phyloP scores from a whole-genome alignment of 2,888 invertebrate species.

The Volucella zonaria region DNA sequence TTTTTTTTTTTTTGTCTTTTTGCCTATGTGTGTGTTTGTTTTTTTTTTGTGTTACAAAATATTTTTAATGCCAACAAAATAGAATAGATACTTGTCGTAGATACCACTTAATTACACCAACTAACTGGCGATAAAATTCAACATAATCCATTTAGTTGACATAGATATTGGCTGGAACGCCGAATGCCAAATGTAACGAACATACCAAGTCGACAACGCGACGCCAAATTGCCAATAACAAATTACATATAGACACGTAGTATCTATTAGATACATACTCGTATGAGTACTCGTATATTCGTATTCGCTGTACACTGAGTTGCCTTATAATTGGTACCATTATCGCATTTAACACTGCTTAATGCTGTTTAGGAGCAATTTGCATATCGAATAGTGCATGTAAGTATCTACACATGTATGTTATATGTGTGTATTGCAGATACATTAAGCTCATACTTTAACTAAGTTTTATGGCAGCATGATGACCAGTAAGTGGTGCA shows the following conservation, averaged over 20 bases:
- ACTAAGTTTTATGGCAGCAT: slow-evolving; percentile 39
- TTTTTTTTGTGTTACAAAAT: background rate
- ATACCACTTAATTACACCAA: slow-evolving; percentile 67
- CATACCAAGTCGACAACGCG: slow-evolving; percentile 3
- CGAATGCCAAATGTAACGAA: slow-evolving; percentile 3
- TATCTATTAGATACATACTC: slow-evolving; percentile 56
- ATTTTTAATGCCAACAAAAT: slow-evolving; percentile 37
- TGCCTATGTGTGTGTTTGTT: no score
- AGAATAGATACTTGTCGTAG: slow-evolving; percentile 21
- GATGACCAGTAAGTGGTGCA: slow-evolving; percentile 34
- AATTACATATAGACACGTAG: slow-evolving; percentile 42
- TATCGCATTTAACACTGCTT: slow-evolving; percentile 79
- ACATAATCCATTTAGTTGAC: slow-evolving; percentile 71
- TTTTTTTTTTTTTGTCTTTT: no score
- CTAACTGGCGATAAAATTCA: slow-evolving; percentile 69
- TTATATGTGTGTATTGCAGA: background rate
- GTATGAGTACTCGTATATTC: slow-evolving; percentile 24
- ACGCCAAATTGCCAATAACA: slow-evolving; percentile 53
- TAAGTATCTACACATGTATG: slow-evolving; percentile 28
- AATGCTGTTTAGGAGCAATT: slow-evolving; percentile 80
- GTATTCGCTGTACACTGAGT: slow-evolving; percentile 28
- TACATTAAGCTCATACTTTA: slow-evolving; percentile 12
- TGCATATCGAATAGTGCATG: slow-evolving; percentile 80
- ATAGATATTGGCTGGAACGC: slow-evolving; percentile 55
- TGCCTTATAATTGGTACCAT: slow-evolving; percentile 70